Evolutionary conservation across 2,113 vertebrate species (phyloP), one percentile per base, ranked within the genome.

Genomic region (Machaerirhynchus nigripectus): DNA sequence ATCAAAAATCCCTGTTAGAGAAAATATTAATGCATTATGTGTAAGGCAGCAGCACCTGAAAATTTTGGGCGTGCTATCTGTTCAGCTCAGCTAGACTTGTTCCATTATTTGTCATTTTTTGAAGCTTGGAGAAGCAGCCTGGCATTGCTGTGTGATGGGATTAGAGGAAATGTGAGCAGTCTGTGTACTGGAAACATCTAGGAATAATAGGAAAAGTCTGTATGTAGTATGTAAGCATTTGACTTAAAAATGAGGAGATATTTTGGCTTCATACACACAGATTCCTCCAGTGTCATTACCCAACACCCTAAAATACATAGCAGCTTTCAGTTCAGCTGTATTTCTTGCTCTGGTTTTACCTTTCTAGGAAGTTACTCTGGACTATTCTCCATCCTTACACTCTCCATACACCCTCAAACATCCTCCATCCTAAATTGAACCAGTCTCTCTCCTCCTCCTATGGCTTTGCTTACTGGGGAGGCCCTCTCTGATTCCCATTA

Each of bases 391-490:
- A 76, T 17, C 20, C 11, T 82, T 40, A 28, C 3, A 13, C 10
- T 44, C 6, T 9, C 22, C 17, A 40, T 4, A 31, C 0, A 0
- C 6, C 7, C 35, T 73, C 50, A 77, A 30, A n/a, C 4, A n/a
- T 40, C 15, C 10, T 11, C 6, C 6, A 33, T 4, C 17, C 65
- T 75, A 28, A 74, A 53, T 17, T 30, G 16, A 64, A 23, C 11
- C 28, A 21, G 6, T 9, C 33, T 37, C 10, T 60, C 21, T 69
- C 52, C 9, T 61, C 26, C 14, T 76, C 10, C 56, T 27, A 8
- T 15, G 11, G 12, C 17, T 78, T 42, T 64, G 6, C n/a, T 77
- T 26, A 6, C 24, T 49, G 49, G n/a, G 37, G 23, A 64, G 4
- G 26, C 11, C 6, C 5, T 42, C 59, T 50, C 24, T 8, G 4